phyloP scores from a whole-genome alignment of 2,888 invertebrate species.

The Dromius quadrimaculatus region DNA sequence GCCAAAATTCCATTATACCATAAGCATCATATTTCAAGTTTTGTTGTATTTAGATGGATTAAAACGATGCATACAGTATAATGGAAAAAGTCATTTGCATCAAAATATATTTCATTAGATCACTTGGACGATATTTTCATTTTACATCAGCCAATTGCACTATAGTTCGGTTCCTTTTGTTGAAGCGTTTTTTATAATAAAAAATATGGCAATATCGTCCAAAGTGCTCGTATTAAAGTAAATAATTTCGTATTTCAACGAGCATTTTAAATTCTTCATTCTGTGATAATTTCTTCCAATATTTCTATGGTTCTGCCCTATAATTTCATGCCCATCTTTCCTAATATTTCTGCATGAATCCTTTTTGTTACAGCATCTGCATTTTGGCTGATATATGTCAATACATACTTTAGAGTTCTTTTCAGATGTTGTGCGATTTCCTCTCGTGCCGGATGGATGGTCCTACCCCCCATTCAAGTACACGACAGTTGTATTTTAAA shows the following conservation, averaged over 20 bases:
- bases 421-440: conserved; percentile 40
- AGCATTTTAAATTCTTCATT: conserved; percentile 54
- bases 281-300: conserved; percentile 55
- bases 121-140: conserved; percentile 31
- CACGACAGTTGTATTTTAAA: conserved; percentile 33
- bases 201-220: conserved; percentile 32
- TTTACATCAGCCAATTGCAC: neutral
- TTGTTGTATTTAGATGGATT: conserved; percentile 34
- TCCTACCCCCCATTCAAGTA: conserved; percentile 33
- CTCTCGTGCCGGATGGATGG: conserved; percentile 35
- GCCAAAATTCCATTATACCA: conserved; percentile 41
- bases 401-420: conserved; percentile 42
- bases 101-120: conserved; percentile 35
- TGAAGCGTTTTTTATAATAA: neutral
- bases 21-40: conserved; percentile 29
- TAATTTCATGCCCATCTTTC: conserved; percentile 60
- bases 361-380: conserved; percentile 66
- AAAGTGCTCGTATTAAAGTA: conserved; percentile 33
- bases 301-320: conserved; percentile 59
- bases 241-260: conserved; percentile 38
- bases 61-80: conserved; percentile 46
- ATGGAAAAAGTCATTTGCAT: conserved; percentile 42
- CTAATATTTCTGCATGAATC: conserved; percentile 65
- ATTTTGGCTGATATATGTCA: conserved; percentile 66
- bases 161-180: neutral